Conservation (phyloP, 2,113 vertebrate genomes). For the Passer montanus region DNA sequence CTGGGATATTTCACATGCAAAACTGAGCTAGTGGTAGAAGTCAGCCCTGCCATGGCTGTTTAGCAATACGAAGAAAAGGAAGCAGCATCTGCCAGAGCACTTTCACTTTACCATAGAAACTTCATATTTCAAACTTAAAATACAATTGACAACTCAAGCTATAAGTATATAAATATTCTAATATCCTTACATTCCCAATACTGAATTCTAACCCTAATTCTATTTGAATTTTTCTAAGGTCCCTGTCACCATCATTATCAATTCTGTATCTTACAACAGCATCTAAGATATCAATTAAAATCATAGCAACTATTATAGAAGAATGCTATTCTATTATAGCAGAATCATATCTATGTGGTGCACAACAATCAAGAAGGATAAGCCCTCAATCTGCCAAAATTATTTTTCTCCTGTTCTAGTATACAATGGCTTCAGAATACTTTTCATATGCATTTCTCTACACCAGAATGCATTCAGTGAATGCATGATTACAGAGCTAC, state of each 20-base stretch:
- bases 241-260: background rate
- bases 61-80: background rate
- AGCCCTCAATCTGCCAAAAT: background rate
- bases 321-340: background rate
- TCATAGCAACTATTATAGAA: background rate
- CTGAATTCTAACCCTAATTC: background rate
- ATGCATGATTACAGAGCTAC: background rate
- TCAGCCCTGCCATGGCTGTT: background rate
- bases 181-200: background rate
- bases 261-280: background rate
- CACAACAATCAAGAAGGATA: background rate
- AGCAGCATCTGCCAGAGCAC: background rate
- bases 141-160: background rate
- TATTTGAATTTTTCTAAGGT: background rate
- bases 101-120: background rate
- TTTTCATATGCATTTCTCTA: background rate
- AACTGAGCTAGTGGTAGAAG: background rate
- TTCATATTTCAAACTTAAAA: background rate
- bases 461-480: background rate
- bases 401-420: background rate
- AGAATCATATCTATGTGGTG: background rate
- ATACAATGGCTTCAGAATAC: background rate
- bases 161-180: background rate
- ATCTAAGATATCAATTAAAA: background rate
- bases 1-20: conserved; percentile 3